A percentile compares a stretch with the other conserved stretches of the same genome.
These are phyloP conservation scores for Autographa pulchrina DNA, from an alignment of 2,888 invertebrate genomes.

Conservation along the genomic window DNA sequence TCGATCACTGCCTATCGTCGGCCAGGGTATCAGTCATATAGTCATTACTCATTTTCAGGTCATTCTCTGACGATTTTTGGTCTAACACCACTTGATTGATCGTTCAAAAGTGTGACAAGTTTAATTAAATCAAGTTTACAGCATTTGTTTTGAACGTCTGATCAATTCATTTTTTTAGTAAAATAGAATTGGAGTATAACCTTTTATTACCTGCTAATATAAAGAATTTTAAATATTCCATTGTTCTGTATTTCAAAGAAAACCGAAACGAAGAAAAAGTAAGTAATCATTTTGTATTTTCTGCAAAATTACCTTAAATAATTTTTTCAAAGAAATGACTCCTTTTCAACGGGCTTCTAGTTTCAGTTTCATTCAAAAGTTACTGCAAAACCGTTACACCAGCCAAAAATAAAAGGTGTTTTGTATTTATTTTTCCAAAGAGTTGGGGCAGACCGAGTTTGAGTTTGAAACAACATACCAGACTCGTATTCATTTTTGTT, in stretches of 20 bases:
- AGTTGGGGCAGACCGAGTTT: slow-evolving; percentile 26
- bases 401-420: slow-evolving; percentile 26
- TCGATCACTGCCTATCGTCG: slow-evolving; percentile 34
- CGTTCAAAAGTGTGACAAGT: slow-evolving; percentile 43
- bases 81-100: slow-evolving; percentile 44
- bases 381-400: slow-evolving; percentile 2
- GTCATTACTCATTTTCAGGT: slow-evolving; percentile 39
- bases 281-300: neutral
- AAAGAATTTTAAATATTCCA: neutral
- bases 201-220: neutral
- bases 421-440: slow-evolving; percentile 35
- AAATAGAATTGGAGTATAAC: neutral
- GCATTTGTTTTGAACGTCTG: slow-evolving; percentile 20
- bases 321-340: neutral
- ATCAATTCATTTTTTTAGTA: slow-evolving; percentile 9
- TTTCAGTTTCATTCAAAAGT: slow-evolving; percentile 1
- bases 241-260: neutral
- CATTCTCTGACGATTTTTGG: slow-evolving; percentile 36
- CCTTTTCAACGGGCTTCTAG: neutral
- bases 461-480: slow-evolving; percentile 45
- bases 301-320: slow-evolving; percentile 4
- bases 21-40: slow-evolving; percentile 40
- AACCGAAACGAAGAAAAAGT: neutral
- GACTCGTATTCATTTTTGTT: slow-evolving; percentile 30
- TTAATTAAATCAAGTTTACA: slow-evolving; percentile 41